Conservation (phyloP, 2,113 vertebrate species). For the Trichechus manatus region DNA sequence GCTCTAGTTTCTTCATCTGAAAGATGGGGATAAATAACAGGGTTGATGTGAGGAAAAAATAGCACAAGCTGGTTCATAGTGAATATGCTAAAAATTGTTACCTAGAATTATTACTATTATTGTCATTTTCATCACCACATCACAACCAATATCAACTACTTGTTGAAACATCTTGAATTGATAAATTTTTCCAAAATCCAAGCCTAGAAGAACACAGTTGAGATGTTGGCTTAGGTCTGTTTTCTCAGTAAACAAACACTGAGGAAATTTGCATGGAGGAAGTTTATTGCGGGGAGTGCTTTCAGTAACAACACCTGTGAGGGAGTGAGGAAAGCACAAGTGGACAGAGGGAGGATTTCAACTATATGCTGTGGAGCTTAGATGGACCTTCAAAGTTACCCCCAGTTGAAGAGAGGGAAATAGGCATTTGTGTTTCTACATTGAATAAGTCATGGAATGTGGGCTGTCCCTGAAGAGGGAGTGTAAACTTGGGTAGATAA, state of each 20-base stretch:
- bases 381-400: background rate
- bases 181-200: background rate
- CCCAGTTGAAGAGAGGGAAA: background rate
- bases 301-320: background rate
- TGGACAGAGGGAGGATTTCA: background rate
- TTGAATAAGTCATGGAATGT: background rate
- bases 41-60: background rate
- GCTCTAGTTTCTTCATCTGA: background rate
- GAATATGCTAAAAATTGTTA: background rate
- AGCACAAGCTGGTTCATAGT: background rate
- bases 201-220: background rate
- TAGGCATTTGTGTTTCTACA: background rate
- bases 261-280: background rate
- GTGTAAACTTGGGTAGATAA: background rate
- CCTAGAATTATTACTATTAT: background rate
- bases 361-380: background rate
- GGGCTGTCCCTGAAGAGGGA: accelerated
- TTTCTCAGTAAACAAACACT: background rate
- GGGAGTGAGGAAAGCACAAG: too few species aligned
- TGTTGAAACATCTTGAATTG: background rate
- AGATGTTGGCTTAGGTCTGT: background rate
- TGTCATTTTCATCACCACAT: background rate
- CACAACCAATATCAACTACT: background rate
- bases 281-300: background rate
- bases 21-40: background rate